phyloP scores from a whole-genome alignment of 2,888 invertebrate genomes.

The Phasia obesa region DNA sequence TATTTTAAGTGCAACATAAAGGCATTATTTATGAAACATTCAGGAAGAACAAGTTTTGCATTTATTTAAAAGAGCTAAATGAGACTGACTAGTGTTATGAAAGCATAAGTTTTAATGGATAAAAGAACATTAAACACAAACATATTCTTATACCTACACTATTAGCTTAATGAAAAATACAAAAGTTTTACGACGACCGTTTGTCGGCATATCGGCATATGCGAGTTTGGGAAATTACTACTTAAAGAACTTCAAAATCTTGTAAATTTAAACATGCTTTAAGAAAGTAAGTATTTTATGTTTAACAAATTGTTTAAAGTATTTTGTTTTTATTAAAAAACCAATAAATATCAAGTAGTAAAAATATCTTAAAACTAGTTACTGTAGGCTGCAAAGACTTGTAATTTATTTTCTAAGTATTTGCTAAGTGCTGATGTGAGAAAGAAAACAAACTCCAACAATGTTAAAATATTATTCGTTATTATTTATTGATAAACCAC shows the following conservation, averaged over 20 bases:
- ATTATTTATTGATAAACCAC: conserved; percentile 55
- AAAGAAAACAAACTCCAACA: not conserved
- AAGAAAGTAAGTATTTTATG: not conserved
- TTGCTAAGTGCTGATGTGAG: conserved; percentile 32
- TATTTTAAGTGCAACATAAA: conserved; percentile 63
- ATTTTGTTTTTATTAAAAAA: conserved; percentile 5
- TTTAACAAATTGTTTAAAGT: not conserved
- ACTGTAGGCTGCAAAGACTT: not conserved
- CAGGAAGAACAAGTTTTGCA: conserved; percentile 67
- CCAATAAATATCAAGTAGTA: conserved; percentile 3
- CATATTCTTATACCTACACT: not conserved
- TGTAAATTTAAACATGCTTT: not conserved
- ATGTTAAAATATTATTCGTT: conserved; percentile 25
- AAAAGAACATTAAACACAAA: not conserved
- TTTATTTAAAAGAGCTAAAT: conserved; percentile 3
- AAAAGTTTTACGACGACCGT: not conserved
- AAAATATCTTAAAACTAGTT: conserved; percentile 29
- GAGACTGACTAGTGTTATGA: not conserved
- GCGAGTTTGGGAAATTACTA: not conserved
- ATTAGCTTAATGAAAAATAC: not conserved
- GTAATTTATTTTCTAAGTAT: conserved; percentile 28
- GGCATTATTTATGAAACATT: conserved; percentile 71
- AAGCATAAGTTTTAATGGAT: conserved; percentile 19
- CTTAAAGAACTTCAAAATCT: not conserved
- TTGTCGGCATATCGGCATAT: conserved; percentile 28